Conservation (phyloP, 1,140 invertebrate species). For the Drosophila elegans region DNA sequence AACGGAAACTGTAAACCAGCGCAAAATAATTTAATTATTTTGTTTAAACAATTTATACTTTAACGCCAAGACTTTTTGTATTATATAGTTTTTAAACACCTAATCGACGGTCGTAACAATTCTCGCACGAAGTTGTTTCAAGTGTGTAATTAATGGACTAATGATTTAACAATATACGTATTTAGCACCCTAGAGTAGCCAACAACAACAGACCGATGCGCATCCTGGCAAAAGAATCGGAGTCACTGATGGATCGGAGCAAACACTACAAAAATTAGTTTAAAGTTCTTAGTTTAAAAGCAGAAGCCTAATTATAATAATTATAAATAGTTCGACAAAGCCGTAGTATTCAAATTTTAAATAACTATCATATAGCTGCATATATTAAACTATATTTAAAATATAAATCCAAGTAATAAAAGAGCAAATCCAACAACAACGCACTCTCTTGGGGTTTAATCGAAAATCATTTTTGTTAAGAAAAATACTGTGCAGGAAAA, state of each 20-base stretch:
- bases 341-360: conserved; percentile 81
- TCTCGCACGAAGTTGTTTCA: conserved; percentile 68
- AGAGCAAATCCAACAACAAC: conserved; percentile 59
- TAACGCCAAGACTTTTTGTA: conserved; percentile 80
- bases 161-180: conserved; percentile 56
- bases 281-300: conserved; percentile 73
- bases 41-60: conserved; percentile 73
- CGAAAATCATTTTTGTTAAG: not conserved
- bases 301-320: conserved; percentile 47
- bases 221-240: conserved; percentile 4
- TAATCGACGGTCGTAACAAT: conserved; percentile 47
- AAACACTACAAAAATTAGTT: conserved; percentile 70
- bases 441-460: conserved; percentile 26
- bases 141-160: conserved; percentile 66
- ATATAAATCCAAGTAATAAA: conserved; percentile 72
- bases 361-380: conserved; percentile 80
- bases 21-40: conserved; percentile 84
- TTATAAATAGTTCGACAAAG: conserved; percentile 54
- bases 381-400: conserved; percentile 81
- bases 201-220: conserved; percentile 40
- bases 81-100: conserved; percentile 72
- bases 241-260: conserved; percentile 27
- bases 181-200: conserved; percentile 74
- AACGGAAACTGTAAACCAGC: conserved; percentile 74
- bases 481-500: no score